These are phyloP conservation scores for Platichthys flesus DNA, from an alignment of 2,113 vertebrate genomes.

Conservation along the genomic window DNA sequence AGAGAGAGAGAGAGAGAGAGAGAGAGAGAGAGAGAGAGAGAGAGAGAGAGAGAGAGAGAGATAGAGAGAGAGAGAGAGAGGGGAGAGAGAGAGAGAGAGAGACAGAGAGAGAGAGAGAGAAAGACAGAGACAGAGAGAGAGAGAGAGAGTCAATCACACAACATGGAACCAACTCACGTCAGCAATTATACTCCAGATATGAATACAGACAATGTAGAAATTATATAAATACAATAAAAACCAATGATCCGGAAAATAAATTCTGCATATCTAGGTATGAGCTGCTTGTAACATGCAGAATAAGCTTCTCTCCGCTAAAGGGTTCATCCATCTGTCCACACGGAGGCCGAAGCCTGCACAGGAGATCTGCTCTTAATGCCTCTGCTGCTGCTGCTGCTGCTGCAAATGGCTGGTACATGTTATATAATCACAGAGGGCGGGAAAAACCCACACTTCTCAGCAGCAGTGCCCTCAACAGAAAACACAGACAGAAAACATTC, in stretches of 20 bases:
- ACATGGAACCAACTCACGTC: neutral
- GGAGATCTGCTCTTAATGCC: slow-evolving; percentile 77
- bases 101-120: slow-evolving; percentile 11
- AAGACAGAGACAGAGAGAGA: slow-evolving; percentile 21
- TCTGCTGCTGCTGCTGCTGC: slow-evolving; percentile 52
- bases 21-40: too few species aligned
- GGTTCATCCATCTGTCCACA: slow-evolving; percentile 41
- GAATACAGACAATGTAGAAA: neutral
- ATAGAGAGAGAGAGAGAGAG: too few species aligned
- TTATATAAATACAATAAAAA: too few species aligned
- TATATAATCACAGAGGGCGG: slow-evolving; percentile 81
- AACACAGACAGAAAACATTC: slow-evolving; percentile 75
- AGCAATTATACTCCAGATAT: neutral
- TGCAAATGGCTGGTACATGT: slow-evolving; percentile 78
- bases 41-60: too few species aligned
- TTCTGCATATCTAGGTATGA: neutral
- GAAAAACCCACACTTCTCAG: slow-evolving; percentile 77
- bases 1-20: too few species aligned
- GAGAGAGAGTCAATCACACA: neutral
- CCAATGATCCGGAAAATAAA: neutral
- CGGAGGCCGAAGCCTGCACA: slow-evolving; percentile 55
- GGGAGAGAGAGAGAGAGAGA: too few species aligned
- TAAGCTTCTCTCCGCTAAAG: slow-evolving; percentile 29
- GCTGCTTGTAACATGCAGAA: slow-evolving; percentile 12
- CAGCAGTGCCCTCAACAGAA: slow-evolving; percentile 62